These are phyloP conservation scores for Danaus melanippus DNA, from an alignment of 1,140 invertebrate species.

Conservation along the genomic window DNA sequence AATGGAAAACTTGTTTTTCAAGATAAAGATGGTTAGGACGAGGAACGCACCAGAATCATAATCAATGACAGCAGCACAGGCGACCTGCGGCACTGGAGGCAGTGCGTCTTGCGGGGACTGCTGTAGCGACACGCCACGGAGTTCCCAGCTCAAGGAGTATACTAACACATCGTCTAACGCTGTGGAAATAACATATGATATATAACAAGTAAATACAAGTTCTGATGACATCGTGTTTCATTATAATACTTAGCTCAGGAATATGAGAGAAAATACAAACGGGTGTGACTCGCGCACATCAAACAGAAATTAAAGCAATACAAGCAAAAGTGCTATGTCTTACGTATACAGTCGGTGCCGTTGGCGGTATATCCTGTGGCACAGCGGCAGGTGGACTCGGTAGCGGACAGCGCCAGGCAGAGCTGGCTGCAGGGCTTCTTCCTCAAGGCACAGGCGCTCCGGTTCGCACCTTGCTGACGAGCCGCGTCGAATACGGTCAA, in stretches of 20 bases:
- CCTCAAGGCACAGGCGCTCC: slow-evolving; percentile 70
- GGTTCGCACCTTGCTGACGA: slow-evolving; percentile 63
- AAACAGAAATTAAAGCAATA: too few relatives aligned
- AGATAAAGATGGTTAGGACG: background rate
- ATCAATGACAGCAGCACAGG: slow-evolving; percentile 83
- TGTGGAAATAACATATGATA: slow-evolving; percentile 3
- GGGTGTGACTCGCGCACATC: too few relatives aligned
- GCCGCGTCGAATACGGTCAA: slow-evolving; percentile 81
- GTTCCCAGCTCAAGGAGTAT: slow-evolving; percentile 83
- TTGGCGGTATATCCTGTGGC: too few relatives aligned
- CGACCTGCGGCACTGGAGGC: slow-evolving; percentile 84
- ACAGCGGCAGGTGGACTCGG: too few relatives aligned
- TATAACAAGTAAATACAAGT: too few relatives aligned
- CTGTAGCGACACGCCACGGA: slow-evolving; percentile 78
- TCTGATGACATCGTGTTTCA: too few relatives aligned
- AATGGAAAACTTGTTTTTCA: too few relatives aligned
- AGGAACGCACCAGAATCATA: slow-evolving; percentile 76
- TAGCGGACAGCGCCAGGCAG: slow-evolving; percentile 78
- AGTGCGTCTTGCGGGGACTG: slow-evolving; percentile 68
- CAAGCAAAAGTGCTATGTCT: too few relatives aligned
- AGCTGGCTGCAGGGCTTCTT: slow-evolving; percentile 78
- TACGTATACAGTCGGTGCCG: too few relatives aligned
- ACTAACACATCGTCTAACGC: slow-evolving; percentile 79
- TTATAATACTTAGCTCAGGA: too few relatives aligned
- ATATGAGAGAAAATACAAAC: too few relatives aligned